Conservation (phyloP, 2,888 invertebrate species). For the Sinopyrophorus schimmeli region DNA sequence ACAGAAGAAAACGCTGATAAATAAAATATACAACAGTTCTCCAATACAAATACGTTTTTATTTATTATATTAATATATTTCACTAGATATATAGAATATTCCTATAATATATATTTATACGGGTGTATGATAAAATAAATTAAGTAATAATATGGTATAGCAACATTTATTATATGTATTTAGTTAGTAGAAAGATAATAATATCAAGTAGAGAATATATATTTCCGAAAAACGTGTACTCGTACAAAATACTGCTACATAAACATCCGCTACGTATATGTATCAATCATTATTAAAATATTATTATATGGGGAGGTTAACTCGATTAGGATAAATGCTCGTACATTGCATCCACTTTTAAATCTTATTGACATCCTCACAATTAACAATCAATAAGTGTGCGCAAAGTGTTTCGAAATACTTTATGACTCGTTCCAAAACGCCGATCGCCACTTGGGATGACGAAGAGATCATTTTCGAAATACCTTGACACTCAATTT, state of each 20-base stretch:
- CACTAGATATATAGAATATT: slow-evolving; percentile 55
- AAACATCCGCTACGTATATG: slow-evolving; percentile 51
- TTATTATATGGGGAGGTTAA: slow-evolving; percentile 52
- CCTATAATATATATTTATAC: slow-evolving; percentile 52
- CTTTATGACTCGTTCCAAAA: neutral
- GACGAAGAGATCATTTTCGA: slow-evolving; percentile 17
- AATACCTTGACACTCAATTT: slow-evolving; percentile 23
- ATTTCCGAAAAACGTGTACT: slow-evolving; percentile 57
- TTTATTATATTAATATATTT: slow-evolving; percentile 57
- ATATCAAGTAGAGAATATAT: slow-evolving; percentile 55
- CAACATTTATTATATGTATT: slow-evolving; percentile 56
- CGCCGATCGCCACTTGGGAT: slow-evolving; percentile 7
- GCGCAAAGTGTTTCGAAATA: slow-evolving; percentile 42
- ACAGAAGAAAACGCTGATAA: too few species aligned
- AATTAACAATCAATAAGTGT: slow-evolving; percentile 50
- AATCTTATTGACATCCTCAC: slow-evolving; percentile 54
- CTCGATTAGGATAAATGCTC: slow-evolving; percentile 46
- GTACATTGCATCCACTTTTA: slow-evolving; percentile 48
- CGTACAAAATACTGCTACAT: slow-evolving; percentile 57
- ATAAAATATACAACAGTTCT: too few species aligned
- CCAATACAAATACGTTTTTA: slow-evolving; percentile 58
- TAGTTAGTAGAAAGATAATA: slow-evolving; percentile 56
- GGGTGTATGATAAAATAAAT: slow-evolving; percentile 57
- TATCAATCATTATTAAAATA: slow-evolving; percentile 50
- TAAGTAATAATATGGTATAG: slow-evolving; percentile 56